Base-by-base conservation (phyloP, 2,888 invertebrate species). In the Scaptomyza tumidula region DNA sequence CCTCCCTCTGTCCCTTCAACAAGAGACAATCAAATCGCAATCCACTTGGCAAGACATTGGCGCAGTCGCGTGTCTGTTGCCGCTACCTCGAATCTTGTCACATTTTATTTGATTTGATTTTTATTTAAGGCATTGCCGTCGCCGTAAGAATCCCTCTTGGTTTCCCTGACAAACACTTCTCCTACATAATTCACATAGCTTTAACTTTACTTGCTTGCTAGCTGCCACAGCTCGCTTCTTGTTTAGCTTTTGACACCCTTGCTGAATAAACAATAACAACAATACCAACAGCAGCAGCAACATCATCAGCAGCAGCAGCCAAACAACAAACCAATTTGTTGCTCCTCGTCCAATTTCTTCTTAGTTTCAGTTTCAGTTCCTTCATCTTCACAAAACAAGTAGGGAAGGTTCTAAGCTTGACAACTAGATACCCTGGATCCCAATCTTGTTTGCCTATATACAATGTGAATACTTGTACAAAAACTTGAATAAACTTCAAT, bases 101-200 rank as follows among this genome's bases (percentile, higher is more conserved):
- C 66, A 63, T 71, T 73, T 77, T 70, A 71, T 79, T 83, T 77
- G 70, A 69, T 80, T 77, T 78, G 71, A 78, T 74, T 74, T 81
- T 54, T 56, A 60, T 76, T 58, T 61, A 39, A 43, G 54, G 61
- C 41, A 5, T 10, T 7, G 24, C 14, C 14, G 14, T 31, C 9
- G 31, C 31, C 48, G 35, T 0, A 13, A 35, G 35, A 35, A 13
- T 19, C 46, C 44, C 44, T 24, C 7, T 3, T 11, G 11, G 27
- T 29, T 53, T 41, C 59, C 54, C 35, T 31, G 11, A 31, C 33
- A 14, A 11, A 16, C 48, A 57, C 44, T 65, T 33, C 49, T 48
- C 44, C 39, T 67, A 56, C 59, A 75, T 75, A 68, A 75, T 75
- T 65, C 61, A 75, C 41, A 55, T 49, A 60, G 52, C 44, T 45